Evolutionary conservation across 2,888 invertebrate species (phyloP).

Genomic region (Sycophila texana): DNA sequence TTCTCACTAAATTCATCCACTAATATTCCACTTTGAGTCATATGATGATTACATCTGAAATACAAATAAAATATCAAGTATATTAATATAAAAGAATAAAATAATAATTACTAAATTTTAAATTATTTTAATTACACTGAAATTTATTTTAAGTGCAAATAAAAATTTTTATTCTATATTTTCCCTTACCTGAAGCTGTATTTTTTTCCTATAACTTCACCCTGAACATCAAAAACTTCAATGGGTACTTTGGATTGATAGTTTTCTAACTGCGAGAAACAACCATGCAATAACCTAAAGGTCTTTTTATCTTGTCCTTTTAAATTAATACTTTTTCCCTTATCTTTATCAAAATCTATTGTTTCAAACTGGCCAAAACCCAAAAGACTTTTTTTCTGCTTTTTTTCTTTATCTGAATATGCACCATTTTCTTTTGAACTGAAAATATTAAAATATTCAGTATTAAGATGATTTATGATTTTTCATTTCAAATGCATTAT

Average conservation of each 20-base stretch:
- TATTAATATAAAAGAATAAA: too few species aligned
- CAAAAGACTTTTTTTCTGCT: background rate
- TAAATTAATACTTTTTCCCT: background rate
- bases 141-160: too few species aligned
- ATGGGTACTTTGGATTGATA: background rate
- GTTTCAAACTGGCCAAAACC: background rate
- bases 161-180: constrained; percentile 36
- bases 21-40: background rate
- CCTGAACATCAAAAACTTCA: background rate
- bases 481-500: too few species aligned
- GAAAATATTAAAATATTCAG: too few species aligned
- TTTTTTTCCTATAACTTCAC: background rate
- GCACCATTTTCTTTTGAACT: too few species aligned
- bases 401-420: too few species aligned
- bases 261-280: background rate
- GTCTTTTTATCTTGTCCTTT: background rate
- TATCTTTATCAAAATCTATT: background rate
- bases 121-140: too few species aligned
- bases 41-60: background rate
- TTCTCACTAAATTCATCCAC: background rate
- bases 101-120: too few species aligned
- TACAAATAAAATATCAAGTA: too few species aligned
- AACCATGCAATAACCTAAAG: background rate
- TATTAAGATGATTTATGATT: too few species aligned
- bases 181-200: constrained; percentile 8